Base-by-base conservation (phyloP, 2,888 invertebrate species). In the Anthrax anthrax region DNA sequence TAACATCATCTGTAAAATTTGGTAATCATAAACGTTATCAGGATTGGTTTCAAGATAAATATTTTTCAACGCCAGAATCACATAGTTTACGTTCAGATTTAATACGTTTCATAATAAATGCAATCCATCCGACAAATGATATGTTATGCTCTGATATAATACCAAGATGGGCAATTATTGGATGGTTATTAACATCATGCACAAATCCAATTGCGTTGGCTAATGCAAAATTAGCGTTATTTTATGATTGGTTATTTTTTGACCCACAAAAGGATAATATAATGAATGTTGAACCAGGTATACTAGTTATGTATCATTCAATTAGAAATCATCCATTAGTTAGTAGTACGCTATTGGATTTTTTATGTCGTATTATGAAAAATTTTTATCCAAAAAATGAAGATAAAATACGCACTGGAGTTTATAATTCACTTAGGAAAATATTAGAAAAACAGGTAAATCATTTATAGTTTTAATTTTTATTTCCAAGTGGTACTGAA, bases 171-270 rank as follows among this genome's bases (percentile, higher is more conserved):
- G 80, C 80, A 46, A 76, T 81, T 43, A 80, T 81, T 58, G 79
- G 80, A 36, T 81, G 80, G 80, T 68, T 80, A 4, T 69, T 80
- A 37, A 77, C 77, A 41, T 78, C 79, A 12, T 80, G 79, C 60
- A 79, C 79, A 41, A 76, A 77, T 53, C 74, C 75, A 50, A 75
- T 78, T 43, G 77, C 78, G 39, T 73, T 76, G 44, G 74, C 78
- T n/a, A 78, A 78, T 69, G 77, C 78, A 23, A 81, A 80, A 58
- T 58, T 80, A 46, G 75, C 80, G 4, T 64, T 81, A 16, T 80
- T 81, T 59, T 80, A 77, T 58, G 81, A 82, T 63, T 81, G 81
- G 80, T 64, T 81, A n/a, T 76, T 79, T 56, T 81, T 76, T 60
- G 79, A 80, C 59, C 72, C 77, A 3, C 70, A 71, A 39, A 75